Percentiles rank a stretch among this genome's conserved stretches.
Evolutionary conservation across 2,888 invertebrate species (phyloP).

Genomic region (Osmoderma eremita): DNA sequence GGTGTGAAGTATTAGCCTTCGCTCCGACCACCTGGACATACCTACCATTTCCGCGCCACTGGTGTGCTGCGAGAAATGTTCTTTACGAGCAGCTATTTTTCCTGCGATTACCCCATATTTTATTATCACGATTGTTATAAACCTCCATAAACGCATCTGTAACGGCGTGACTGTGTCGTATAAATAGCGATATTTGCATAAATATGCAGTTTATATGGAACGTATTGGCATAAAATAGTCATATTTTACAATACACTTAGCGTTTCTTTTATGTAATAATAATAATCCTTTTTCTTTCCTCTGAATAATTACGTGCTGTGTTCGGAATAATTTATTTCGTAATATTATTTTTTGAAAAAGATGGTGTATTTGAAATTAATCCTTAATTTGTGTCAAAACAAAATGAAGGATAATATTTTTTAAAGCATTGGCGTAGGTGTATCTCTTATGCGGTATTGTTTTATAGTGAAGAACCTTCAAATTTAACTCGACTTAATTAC

Average conservation of each 20-base stretch:
- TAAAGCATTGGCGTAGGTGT: too few relatives aligned
- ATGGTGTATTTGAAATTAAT: too few relatives aligned
- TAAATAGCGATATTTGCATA: slow-evolving; percentile 23
- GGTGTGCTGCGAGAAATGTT: background rate
- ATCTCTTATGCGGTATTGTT: too few relatives aligned
- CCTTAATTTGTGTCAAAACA: too few relatives aligned
- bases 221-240: slow-evolving; percentile 15
- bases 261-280: too few relatives aligned
- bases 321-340: too few relatives aligned
- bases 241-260: background rate
- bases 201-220: slow-evolving; percentile 8
- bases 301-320: too few relatives aligned
- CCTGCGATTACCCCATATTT: slow-evolving; percentile 33
- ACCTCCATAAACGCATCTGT: slow-evolving; percentile 6
- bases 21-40: slow-evolving; percentile 11
- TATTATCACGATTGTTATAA: slow-evolving; percentile 27
- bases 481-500: too few relatives aligned
- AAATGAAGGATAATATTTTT: too few relatives aligned
- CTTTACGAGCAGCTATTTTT: slow-evolving; percentile 31
- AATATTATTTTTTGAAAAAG: too few relatives aligned
- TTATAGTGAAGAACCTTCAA: too few relatives aligned
- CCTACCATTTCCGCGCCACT: background rate
- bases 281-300: too few relatives aligned
- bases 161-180: background rate
- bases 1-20: slow-evolving; percentile 7